These are phyloP conservation scores for Drosophila ohnishii DNA, from an alignment of 1,140 invertebrate genomes.

Conservation along the genomic window DNA sequence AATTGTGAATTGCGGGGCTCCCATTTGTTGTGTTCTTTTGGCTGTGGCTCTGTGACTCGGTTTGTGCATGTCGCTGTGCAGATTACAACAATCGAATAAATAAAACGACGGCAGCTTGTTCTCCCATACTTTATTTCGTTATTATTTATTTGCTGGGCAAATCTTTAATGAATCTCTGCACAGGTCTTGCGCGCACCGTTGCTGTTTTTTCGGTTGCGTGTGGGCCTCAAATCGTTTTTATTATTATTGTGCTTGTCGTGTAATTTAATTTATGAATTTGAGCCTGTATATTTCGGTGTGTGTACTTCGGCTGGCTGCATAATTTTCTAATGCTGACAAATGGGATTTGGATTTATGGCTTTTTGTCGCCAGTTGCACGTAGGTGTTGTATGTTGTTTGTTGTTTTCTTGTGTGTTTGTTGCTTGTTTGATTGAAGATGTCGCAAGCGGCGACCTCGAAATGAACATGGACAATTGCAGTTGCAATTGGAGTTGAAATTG, in stretches of 20 bases:
- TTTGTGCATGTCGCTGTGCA: conserved; percentile 73
- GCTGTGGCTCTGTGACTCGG: conserved; percentile 34
- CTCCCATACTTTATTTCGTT: conserved; percentile 17
- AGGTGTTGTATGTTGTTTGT: conserved; percentile 54
- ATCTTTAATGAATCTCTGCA: conserved; percentile 53
- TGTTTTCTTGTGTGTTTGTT: conserved; percentile 12
- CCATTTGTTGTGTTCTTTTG: conserved; percentile 19
- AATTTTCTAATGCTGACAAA: conserved; percentile 82
- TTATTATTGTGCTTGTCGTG: conserved; percentile 81
- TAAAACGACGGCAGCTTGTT: conserved; percentile 50
- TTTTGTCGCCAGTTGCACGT: conserved; percentile 64
- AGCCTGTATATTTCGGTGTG: conserved; percentile 57
- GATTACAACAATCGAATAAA: conserved; percentile 79
- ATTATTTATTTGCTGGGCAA: conserved; percentile 57
- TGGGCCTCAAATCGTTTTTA: conserved; percentile 80
- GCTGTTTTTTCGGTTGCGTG: conserved; percentile 57
- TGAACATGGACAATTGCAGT: conserved; percentile 50
- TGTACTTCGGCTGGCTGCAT: conserved; percentile 62
- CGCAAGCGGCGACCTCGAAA: conserved; percentile 70
- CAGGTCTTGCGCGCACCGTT: conserved; percentile 24
- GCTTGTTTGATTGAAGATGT: conserved; percentile 76
- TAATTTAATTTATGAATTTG: conserved; percentile 82
- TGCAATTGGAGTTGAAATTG: conserved; percentile 9
- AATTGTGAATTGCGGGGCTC: conserved; percentile 14
- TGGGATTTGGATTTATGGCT: conserved; percentile 81